Percentiles rank a stretch among this genome's conserved stretches.
Conservation (phyloP, 1,140 invertebrate species). For the Drosophila setifemur region DNA sequence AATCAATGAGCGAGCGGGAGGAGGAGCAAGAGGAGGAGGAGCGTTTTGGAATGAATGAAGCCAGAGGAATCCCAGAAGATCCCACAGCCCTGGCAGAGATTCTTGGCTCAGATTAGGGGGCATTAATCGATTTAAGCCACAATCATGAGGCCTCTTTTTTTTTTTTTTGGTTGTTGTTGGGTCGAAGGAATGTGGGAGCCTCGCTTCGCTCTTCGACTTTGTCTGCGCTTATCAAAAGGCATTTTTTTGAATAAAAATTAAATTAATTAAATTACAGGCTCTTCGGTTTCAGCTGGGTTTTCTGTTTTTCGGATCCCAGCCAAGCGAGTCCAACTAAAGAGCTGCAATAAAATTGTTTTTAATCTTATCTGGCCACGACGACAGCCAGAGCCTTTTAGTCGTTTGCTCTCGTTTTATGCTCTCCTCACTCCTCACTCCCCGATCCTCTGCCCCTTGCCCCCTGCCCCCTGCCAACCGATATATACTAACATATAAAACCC, state of each 20-base stretch:
- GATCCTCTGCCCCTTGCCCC: not conserved
- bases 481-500: constrained; percentile 60
- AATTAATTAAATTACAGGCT: constrained; percentile 81
- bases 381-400: constrained; percentile 65
- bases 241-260: constrained; percentile 81
- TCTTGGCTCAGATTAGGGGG: constrained; percentile 75
- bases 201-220: constrained; percentile 34
- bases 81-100: constrained; percentile 37
- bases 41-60: constrained; percentile 54
- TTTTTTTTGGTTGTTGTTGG: constrained; percentile 3
- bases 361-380: constrained; percentile 72
- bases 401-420: constrained; percentile 46
- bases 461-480: no score
- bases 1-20: constrained; percentile 67
- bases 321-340: constrained; percentile 72
- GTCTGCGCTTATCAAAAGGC: constrained; percentile 74
- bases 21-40: no score
- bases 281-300: constrained; percentile 27
- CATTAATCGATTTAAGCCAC: constrained; percentile 82
- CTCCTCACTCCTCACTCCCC: not conserved
- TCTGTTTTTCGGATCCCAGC: constrained; percentile 36
- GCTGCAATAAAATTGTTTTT: constrained; percentile 81
- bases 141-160: constrained; percentile 53
- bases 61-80: constrained; percentile 10
- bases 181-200: constrained; percentile 71